Evolutionary conservation across 2,113 vertebrate genomes (phyloP).

Genomic region (Tachysurus vachellii): DNA sequence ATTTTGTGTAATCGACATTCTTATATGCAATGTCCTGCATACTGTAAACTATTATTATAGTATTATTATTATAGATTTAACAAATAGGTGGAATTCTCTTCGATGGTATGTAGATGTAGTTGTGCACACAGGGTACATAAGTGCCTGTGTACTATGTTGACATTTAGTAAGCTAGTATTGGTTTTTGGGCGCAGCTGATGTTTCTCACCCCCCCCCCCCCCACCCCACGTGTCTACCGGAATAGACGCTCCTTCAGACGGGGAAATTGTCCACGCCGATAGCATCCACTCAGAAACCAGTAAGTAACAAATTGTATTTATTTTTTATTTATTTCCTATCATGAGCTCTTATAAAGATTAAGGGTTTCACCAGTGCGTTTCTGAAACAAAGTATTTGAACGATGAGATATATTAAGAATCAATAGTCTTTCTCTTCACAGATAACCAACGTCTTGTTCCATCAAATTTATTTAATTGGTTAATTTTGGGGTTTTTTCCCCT

Average conservation of each 20-base stretch:
- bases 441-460: background rate
- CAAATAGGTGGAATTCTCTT: background rate
- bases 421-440: background rate
- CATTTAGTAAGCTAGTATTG: background rate
- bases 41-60: background rate
- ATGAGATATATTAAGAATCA: background rate
- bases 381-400: background rate
- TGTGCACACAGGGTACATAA: background rate
- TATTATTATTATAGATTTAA: background rate
- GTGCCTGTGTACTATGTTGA: background rate
- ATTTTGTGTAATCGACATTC: background rate
- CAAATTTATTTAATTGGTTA: background rate
- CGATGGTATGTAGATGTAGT: background rate
- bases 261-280: background rate
- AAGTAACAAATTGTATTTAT: conserved; percentile 25
- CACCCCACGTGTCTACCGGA: conserved; percentile 12
- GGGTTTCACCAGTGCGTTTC: background rate
- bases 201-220: background rate
- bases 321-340: background rate
- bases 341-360: background rate
- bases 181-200: conserved; percentile 6
- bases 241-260: conserved; percentile 5
- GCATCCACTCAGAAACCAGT: conserved; percentile 26
- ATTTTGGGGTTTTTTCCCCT: background rate
- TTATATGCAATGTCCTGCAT: background rate